Evolutionary conservation across 2,113 vertebrate species (phyloP), one percentile per base, ranked within the genome.

Genomic region (Diadophis punctatus): DNA sequence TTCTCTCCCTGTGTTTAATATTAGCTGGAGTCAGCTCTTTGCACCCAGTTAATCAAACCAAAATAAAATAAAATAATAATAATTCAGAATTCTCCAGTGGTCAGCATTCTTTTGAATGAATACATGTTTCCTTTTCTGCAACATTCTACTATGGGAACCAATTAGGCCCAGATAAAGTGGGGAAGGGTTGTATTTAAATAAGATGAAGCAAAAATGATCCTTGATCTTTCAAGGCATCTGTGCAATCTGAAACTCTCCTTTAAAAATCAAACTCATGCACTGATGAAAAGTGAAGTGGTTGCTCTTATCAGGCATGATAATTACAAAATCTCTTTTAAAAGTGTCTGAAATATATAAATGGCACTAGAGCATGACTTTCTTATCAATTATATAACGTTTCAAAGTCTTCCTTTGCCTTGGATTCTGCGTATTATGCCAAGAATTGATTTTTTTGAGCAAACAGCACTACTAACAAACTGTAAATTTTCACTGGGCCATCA

Each of bases 251-350:
- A 94, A 94, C 18, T 88, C 49, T 88, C 55, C 84, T 96, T 93
- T 95, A 80, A 94, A 94, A 96, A 96, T 96, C 94, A 96, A 95
- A 94, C 90, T 90, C 49, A 90, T 86, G 0, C 84, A 52, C 91
- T 95, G 94, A 94, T 91, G 94, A 93, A 58, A 94, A 95, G 46
- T 86, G 49, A 93, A 88, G 94, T 63, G 86, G 93, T 90, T 94
- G 11, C 60, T 94, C 88, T 95, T 95, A 96, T 95, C 92, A 94
- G 23, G 43, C 0, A 0, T 84, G 53, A 90, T 96, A 96, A 96
- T 95, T 94, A 94, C 68, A 91, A 95, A 95, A 84, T 46, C 8
- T 52, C 27, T 80, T 88, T 55, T 93, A 74, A 60, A 93, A 60
- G 5, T 23, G 91, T 58, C 60, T 0, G 93, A 96, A 95, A 95